phyloP scores from a whole-genome alignment of 2,888 invertebrate genomes.

The Cacoxenus indagator region DNA sequence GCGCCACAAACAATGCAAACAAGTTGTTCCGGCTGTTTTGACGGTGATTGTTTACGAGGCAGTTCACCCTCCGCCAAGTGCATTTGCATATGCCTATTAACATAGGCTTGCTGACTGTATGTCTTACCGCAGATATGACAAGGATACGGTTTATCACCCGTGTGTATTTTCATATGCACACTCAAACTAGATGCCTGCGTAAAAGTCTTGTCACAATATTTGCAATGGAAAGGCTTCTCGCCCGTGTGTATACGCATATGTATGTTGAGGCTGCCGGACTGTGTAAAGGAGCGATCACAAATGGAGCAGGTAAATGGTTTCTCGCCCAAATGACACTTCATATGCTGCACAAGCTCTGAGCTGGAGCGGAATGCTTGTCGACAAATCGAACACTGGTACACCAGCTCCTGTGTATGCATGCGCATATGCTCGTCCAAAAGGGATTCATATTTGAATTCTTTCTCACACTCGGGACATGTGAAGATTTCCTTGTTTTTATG shows the following conservation, averaged over 20 bases:
- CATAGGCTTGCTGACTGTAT: conserved; percentile 68
- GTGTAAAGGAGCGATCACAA: conserved; percentile 70
- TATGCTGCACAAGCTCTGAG: conserved; percentile 70
- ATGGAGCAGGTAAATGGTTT: conserved; percentile 70
- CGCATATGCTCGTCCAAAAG: conserved; percentile 70
- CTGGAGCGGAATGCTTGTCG: conserved; percentile 67
- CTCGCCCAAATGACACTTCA: conserved; percentile 71
- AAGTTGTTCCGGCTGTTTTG: conserved; percentile 47
- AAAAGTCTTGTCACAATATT: conserved; percentile 69
- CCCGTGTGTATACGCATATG: conserved; percentile 71
- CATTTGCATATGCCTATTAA: conserved; percentile 66
- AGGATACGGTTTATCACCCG: conserved; percentile 66
- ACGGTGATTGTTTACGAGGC: neutral
- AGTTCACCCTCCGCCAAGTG: conserved; percentile 49
- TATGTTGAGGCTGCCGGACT: conserved; percentile 70
- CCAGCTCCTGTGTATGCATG: conserved; percentile 68
- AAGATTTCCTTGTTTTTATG: conserved; percentile 66
- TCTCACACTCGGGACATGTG: conserved; percentile 68
- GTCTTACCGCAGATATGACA: conserved; percentile 68
- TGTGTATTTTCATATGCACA: conserved; percentile 70
- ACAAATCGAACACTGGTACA: conserved; percentile 70
- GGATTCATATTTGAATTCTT: conserved; percentile 69
- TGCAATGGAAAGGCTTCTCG: conserved; percentile 70
- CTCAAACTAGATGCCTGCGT: conserved; percentile 70
- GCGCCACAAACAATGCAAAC: conserved; percentile 69